These are phyloP conservation scores for Dendrocincla fuliginosa DNA, from an alignment of 2,797 vertebrate genomes.

Conservation along the genomic window DNA sequence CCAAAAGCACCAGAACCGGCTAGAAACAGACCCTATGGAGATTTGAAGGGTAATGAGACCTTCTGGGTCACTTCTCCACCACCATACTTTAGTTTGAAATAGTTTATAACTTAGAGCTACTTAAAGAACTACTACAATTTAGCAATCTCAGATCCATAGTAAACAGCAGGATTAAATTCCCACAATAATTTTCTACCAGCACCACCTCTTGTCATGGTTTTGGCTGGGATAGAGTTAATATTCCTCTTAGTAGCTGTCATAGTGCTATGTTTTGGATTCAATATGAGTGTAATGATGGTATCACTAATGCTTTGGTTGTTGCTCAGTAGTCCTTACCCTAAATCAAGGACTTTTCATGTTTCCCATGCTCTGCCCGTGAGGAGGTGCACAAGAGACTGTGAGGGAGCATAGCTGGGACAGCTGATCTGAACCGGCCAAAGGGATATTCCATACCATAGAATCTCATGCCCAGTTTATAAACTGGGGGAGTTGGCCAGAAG, in stretches of 20 bases:
- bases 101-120: not conserved
- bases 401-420: not conserved
- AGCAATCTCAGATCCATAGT: not conserved
- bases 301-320: not conserved
- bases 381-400: rapidly evolving
- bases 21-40: not conserved
- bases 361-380: not conserved
- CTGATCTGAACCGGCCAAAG: not conserved
- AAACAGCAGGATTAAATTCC: not conserved
- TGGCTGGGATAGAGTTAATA: not conserved
- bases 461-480: not conserved
- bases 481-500: not conserved
- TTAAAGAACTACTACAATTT: not conserved
- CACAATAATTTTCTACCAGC: not conserved
- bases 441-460: not conserved
- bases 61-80: not conserved
- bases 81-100: not conserved
- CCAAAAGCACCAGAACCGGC: not conserved
- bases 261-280: not conserved
- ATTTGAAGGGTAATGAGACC: not conserved
- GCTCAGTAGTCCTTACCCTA: not conserved
- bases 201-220: not conserved
- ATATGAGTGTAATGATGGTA: not conserved
- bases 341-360: not conserved
- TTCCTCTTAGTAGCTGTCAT: not conserved